These are phyloP conservation scores for Podocnemis expansa DNA, from an alignment of 2,113 vertebrate genomes.

Conservation along the genomic window DNA sequence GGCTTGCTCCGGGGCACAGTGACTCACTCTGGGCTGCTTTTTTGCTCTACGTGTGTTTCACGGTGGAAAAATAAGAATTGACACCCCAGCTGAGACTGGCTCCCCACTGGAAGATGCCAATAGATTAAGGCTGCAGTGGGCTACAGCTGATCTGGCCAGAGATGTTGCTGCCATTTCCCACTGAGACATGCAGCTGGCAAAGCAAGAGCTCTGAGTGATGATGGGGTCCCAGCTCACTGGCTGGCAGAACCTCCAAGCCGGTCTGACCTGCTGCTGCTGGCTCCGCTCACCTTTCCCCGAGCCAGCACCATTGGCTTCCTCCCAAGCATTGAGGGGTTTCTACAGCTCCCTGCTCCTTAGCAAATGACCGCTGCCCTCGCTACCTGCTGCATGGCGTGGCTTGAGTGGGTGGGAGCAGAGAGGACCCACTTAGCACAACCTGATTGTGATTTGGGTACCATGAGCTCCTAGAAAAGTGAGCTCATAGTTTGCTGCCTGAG, in stretches of 20 bases:
- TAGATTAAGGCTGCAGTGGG: neutral
- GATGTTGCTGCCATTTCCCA: neutral
- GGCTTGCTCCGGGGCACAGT: neutral
- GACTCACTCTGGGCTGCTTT: neutral
- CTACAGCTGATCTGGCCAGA: neutral
- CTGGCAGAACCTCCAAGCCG: accelerated
- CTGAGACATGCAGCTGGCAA: neutral
- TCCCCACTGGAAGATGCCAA: neutral
- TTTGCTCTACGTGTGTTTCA: neutral
- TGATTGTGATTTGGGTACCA: neutral
- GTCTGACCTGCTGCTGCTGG: neutral
- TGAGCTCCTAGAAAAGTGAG: neutral
- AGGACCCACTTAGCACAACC: neutral
- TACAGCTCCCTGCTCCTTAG: accelerated
- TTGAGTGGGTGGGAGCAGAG: neutral
- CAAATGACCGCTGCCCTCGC: neutral
- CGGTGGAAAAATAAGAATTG: neutral
- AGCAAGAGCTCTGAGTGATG: accelerated
- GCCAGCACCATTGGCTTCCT: accelerated
- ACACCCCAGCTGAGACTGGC: neutral
- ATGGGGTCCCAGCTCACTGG: accelerated
- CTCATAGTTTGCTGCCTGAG: neutral
- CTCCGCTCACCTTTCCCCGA: accelerated
- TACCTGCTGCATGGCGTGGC: accelerated
- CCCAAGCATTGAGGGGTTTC: accelerated